Conservation (phyloP, 1,140 invertebrate species). For the Magallana angulata region DNA sequence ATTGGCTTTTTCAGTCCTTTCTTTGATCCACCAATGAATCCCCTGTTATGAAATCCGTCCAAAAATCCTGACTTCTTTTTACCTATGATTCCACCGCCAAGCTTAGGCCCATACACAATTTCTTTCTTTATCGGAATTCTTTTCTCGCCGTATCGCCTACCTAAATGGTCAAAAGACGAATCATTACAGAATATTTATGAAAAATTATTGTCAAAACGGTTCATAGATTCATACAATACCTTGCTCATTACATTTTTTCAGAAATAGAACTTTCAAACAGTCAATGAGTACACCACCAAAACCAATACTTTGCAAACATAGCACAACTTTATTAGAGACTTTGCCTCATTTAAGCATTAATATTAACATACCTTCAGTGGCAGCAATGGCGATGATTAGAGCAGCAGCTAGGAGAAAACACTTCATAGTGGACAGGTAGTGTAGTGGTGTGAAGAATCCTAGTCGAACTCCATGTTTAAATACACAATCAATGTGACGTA, state of each 20-base stretch:
- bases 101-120: not conserved
- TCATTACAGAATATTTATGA: too few species aligned
- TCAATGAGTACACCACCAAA: too few species aligned
- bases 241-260: too few species aligned
- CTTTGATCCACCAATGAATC: not conserved
- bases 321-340: too few species aligned
- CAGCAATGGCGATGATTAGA: not conserved
- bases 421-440: not conserved
- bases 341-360: too few species aligned
- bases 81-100: not conserved
- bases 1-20: not conserved
- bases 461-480: not conserved
- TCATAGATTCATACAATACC: too few species aligned
- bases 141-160: conserved; percentile 17
- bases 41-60: not conserved
- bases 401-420: not conserved
- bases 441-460: not conserved
- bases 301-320: too few species aligned
- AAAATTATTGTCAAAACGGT: too few species aligned
- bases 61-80: not conserved
- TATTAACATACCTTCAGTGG: not conserved
- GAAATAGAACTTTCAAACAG: too few species aligned
- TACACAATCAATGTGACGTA: not conserved
- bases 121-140: not conserved
- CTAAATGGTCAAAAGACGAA: not conserved